A percentile compares a stretch with the other conserved stretches of the same genome.
phyloP scores from a whole-genome alignment of 2,797 vertebrate species.

The Scolopax bukidnonensis region DNA sequence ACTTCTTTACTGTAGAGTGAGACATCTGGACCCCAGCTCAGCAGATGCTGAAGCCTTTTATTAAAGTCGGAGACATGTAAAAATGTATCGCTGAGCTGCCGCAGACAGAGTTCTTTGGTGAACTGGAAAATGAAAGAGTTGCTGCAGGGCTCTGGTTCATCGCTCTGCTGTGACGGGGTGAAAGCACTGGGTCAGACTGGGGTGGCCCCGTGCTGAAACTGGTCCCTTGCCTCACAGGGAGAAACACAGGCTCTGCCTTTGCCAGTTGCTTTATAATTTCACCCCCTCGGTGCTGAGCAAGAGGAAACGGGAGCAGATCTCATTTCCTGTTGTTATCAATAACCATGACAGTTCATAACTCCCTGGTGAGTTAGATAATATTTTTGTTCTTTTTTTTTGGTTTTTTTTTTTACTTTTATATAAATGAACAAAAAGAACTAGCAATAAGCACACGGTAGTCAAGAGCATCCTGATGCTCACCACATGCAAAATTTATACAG shows the following conservation, averaged over 20 bases:
- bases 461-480: neutral
- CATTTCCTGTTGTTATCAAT: constrained; percentile 71
- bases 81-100: neutral
- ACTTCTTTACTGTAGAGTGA: neutral
- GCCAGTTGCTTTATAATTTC: constrained; percentile 3
- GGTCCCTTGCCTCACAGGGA: neutral
- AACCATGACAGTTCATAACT: constrained; percentile 53
- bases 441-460: neutral
- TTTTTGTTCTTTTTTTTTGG: neutral
- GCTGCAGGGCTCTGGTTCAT: neutral
- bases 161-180: neutral
- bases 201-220: neutral
- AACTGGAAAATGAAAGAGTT: neutral
- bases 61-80: neutral
- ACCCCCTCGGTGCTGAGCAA: constrained; percentile 16
- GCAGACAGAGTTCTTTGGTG: neutral
- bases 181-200: neutral
- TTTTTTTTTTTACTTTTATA: constrained; percentile 34
- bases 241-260: neutral
- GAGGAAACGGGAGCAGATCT: neutral
- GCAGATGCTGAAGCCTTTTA: neutral
- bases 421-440: neutral
- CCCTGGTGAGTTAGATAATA: constrained; percentile 15
- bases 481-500: neutral
- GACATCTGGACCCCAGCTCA: neutral